phyloP scores from a whole-genome alignment of 2,113 vertebrate species.

The Sturnira hondurensis region DNA sequence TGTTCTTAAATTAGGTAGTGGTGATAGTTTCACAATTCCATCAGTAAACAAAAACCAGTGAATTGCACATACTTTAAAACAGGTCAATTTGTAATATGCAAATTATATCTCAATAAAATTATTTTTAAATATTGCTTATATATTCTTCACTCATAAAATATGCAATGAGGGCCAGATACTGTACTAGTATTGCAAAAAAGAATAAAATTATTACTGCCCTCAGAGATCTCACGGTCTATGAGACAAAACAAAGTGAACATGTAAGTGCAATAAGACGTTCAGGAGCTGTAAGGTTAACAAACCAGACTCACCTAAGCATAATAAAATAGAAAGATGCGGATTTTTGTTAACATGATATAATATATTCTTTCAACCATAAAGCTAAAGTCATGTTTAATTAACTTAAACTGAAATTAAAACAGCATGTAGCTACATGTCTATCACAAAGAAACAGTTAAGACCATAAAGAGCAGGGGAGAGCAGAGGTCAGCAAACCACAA shows the following conservation, averaged over 20 bases:
- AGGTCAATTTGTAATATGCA: neutral
- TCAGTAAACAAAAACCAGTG: neutral
- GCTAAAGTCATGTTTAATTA: constrained; percentile 9
- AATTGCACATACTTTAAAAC: neutral
- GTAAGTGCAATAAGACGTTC: neutral
- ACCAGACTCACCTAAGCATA: neutral
- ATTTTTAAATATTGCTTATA: neutral
- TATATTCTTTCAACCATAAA: neutral
- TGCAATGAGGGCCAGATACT: neutral
- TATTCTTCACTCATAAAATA: neutral
- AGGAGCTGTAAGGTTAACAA: neutral
- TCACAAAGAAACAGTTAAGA: constrained; percentile 8
- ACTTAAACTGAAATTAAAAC: constrained; percentile 9
- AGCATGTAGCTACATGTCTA: neutral
- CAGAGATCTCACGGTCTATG: neutral
- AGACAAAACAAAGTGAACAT: neutral
- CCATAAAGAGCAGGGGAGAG: neutral
- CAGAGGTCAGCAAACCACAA: neutral
- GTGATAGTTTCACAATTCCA: neutral
- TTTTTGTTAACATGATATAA: neutral
- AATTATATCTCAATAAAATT: neutral
- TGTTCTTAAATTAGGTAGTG: neutral
- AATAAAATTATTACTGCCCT: neutral
- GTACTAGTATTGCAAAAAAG: neutral
- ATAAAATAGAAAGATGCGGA: neutral